Percentiles rank a stretch among this genome's conserved stretches.
Conservation (phyloP, 1,140 invertebrate species). For the Brachionus koreanus region DNA sequence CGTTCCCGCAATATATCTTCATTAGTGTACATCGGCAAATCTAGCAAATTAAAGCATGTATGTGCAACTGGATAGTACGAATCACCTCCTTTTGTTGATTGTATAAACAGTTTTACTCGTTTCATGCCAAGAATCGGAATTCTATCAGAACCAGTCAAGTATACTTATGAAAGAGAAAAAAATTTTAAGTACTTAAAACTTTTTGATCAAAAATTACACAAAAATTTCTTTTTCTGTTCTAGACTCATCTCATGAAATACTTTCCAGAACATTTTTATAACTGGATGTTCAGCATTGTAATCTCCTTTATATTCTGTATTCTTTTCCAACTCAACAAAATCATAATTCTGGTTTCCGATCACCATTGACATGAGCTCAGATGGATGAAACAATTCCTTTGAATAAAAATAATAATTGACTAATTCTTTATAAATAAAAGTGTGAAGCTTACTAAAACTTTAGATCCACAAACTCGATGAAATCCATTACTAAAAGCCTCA, state of each 20-base stretch:
- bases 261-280: slow-evolving; percentile 73
- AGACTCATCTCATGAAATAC: slow-evolving; percentile 79
- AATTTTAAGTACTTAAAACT: background rate
- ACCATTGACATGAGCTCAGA: slow-evolving; percentile 88
- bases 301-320: slow-evolving; percentile 80
- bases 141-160: slow-evolving; percentile 84
- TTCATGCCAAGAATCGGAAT: slow-evolving; percentile 94
- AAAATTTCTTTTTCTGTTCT: slow-evolving; percentile 79
- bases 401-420: background rate
- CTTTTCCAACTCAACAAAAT: slow-evolving; percentile 74
- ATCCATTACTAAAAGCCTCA: slow-evolving; percentile 77
- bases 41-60: slow-evolving; percentile 92
- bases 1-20: slow-evolving; percentile 80
- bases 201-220: slow-evolving; percentile 49
- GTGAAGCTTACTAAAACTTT: background rate
- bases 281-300: slow-evolving; percentile 9
- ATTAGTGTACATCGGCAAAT: slow-evolving; percentile 82
- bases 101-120: slow-evolving; percentile 16
- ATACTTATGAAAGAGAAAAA: slow-evolving; percentile 17
- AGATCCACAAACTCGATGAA: slow-evolving; percentile 82
- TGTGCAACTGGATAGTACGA: slow-evolving; percentile 87
- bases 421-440: background rate
- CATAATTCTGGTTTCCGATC: slow-evolving; percentile 82
- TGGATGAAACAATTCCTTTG: slow-evolving; percentile 69
- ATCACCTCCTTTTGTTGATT: slow-evolving; percentile 58